Base-by-base conservation (phyloP, 2,888 invertebrate genomes). In the Orchestes rusci region DNA sequence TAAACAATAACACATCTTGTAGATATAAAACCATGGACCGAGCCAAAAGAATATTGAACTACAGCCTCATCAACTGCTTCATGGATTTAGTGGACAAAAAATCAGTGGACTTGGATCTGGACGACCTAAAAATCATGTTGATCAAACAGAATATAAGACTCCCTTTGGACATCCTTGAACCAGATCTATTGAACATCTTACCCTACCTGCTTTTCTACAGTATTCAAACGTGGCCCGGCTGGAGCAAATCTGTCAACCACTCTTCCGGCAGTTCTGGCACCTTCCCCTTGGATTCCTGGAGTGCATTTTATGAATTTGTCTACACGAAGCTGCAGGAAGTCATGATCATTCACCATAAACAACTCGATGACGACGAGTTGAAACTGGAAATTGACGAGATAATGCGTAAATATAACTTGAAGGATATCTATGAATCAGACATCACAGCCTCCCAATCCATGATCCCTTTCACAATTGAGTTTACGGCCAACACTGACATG, bases 161-260 rank as follows among this genome's bases (percentile, higher is more conserved):
- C 15, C 46, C 53, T 34, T 19, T 52, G 2, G 51, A 55, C 19
- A 16, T 13, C 10, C 37, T 57, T 12, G 52, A 56, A 15, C 31
- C 44, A 19, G 39, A 49, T 15, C 39, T 57, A 35, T 40, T 41
- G 2, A 20, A 29, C 2, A 43, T 56, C 19, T 39, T 59, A 33
- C 58, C 57, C 2, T 52, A 51, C 20, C 50, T 57, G 51, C 39
- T 59, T 8, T 50, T 56, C 2, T 44, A 48, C 17, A 56, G 57
- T 39, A 57, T 57, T 30, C 56, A 52, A 43, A 50, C 50, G 19
- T 59, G 58, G 58, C 58, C 58, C 5, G 58, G 58, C 4, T 59
- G 58, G 58, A 54, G 56, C 33, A 54, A 51, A 36, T 53, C 55
- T 43, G 49, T 41, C 29, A 56, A 59, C 35, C 58, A 58, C 32